Evolutionary conservation across 2,797 vertebrate genomes (phyloP), one percentile per base, ranked within the genome.

Genomic region (Pangasius djambal): DNA sequence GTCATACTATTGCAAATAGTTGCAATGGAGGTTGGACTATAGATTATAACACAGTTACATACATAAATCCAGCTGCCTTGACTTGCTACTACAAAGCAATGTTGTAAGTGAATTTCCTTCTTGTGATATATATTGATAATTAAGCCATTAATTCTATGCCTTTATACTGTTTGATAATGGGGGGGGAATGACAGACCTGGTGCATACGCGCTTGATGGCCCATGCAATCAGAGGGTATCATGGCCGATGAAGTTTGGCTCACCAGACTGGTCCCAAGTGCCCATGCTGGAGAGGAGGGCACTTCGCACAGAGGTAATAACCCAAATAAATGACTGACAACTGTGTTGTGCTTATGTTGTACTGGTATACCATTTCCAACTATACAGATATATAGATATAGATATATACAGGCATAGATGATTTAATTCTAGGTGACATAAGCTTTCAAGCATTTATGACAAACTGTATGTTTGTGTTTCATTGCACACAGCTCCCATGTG

Each of bases 241-340:
- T 98, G 98, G 98, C 98, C 97, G 0, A 97, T 97, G 96, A 94
- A 94, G 88, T 99, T 98, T 87, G 96, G 97, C 63, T 92, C 96
- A n/a, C 97, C 97, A 25, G 97, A 99, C 61, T 97, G 97, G 97
- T 92, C 91, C 78, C 93, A 89, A 52, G 92, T 98, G 87, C 95
- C 96, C 1, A 89, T 78, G 83, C 89, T 92, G 31, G 91, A 95
- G 65, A 95, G 91, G 89, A 96, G 82, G 90, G 95, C 96, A 4
- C 89, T 97, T 55, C 96, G 92, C 85, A 91, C 94, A 70, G 95
- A 97, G 95, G 97, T 97, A 91, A 88, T 6, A 31, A 37, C 9
- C 2, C 0, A 20, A 22, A 9, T 48, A 85, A 65, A 34, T 22
- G 15, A 59, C 44, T 40, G 22, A 48, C 1, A 79, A 57, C n/a